phyloP scores from a whole-genome alignment of 2,888 invertebrate species.

The Drosophila cyrtoloma region DNA sequence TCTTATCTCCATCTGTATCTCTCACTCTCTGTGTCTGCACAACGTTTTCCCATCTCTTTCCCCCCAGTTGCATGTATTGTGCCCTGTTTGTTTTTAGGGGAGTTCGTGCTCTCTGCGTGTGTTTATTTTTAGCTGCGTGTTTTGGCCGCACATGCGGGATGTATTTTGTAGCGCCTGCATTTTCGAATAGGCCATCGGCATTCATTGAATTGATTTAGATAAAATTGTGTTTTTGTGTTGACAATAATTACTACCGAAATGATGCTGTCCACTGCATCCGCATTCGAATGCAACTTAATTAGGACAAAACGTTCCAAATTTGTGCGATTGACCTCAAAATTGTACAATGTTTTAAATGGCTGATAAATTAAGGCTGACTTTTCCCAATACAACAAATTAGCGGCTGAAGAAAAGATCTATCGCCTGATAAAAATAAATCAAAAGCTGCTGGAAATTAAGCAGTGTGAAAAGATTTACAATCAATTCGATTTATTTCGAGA shows the following conservation, averaged over 20 bases:
- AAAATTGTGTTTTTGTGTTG: conserved; percentile 66
- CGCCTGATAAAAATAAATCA: conserved; percentile 5
- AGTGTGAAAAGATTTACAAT: conserved; percentile 4
- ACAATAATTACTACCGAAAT: conserved; percentile 57
- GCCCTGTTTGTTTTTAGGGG: conserved; percentile 48
- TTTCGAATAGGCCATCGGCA: conserved; percentile 38
- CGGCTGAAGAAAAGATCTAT: not conserved
- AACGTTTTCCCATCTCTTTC: not conserved
- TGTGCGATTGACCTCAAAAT: conserved; percentile 27
- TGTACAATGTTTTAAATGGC: conserved; percentile 26
- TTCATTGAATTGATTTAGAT: conserved; percentile 79
- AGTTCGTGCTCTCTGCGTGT: conserved; percentile 3
- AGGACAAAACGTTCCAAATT: conserved; percentile 50
- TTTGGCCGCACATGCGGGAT: conserved; percentile 60
- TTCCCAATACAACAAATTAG: not conserved
- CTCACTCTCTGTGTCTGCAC: conserved; percentile 7
- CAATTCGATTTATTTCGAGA: not conserved
- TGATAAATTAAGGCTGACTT: conserved; percentile 19
- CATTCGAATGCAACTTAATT: conserved; percentile 51
- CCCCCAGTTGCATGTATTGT: conserved; percentile 9
- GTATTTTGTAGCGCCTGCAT: conserved; percentile 54
- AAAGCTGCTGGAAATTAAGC: not conserved
- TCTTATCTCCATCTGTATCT: conserved; percentile 64
- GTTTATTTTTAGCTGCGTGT: conserved; percentile 59
- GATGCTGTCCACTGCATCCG: conserved; percentile 25